Evolutionary conservation across 2,113 vertebrate species (phyloP).

Genomic region (Anarhynchus alexandrinus): DNA sequence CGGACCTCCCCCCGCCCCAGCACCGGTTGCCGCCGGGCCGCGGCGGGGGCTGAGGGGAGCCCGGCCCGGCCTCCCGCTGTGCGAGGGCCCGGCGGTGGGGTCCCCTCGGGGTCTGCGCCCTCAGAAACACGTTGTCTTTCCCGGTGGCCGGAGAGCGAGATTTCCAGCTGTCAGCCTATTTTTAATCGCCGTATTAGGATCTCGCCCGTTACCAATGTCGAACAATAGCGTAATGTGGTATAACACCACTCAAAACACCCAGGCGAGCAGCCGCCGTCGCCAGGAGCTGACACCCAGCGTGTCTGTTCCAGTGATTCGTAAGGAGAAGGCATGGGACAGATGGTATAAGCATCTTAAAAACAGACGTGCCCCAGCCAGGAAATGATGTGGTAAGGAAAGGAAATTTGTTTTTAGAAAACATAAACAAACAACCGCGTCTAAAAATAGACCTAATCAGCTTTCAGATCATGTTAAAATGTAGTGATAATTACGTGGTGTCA

Average conservation of each 20-base stretch:
- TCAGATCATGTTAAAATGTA: neutral
- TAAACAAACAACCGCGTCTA: neutral
- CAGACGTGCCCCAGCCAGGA: neutral
- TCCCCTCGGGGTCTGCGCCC: neutral
- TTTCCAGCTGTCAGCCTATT: neutral
- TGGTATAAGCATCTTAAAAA: neutral
- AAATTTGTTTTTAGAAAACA: neutral
- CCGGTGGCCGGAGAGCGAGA: neutral
- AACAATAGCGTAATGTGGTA: neutral
- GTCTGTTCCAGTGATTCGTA: neutral
- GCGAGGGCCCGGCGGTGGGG: too few species aligned
- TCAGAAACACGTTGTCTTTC: neutral
- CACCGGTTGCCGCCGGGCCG: too few species aligned
- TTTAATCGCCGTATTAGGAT: neutral
- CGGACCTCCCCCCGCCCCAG: too few species aligned
- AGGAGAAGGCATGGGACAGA: neutral
- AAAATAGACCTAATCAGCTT: conserved; percentile 25
- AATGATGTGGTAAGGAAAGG: neutral
- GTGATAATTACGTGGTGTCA: neutral
- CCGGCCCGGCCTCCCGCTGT: too few species aligned
- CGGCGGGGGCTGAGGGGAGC: neutral
- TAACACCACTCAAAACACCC: too few species aligned
- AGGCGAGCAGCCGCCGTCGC: neutral
- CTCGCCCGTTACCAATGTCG: neutral
- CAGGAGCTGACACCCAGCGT: neutral